phyloP scores from a whole-genome alignment of 2,797 vertebrate genomes.

The Enteromius unitaeniatus region DNA sequence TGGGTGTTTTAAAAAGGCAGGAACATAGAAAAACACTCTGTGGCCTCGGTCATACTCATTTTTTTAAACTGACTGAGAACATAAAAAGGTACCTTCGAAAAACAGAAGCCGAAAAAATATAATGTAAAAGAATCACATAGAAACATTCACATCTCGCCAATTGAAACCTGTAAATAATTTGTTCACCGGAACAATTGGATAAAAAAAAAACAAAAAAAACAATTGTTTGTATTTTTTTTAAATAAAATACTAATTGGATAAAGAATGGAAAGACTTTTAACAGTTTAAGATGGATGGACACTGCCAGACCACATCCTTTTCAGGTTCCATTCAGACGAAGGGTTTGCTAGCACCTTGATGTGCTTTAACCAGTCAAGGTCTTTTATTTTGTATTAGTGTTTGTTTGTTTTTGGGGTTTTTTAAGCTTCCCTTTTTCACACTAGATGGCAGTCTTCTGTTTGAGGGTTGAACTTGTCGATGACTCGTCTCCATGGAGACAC shows the following conservation, averaged over 20 bases:
- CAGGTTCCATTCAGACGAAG: slow-evolving; percentile 30
- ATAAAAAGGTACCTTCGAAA: slow-evolving; percentile 62
- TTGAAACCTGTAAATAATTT: slow-evolving; percentile 74
- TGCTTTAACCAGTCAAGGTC: slow-evolving; percentile 67
- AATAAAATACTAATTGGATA: slow-evolving; percentile 65
- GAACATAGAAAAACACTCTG: slow-evolving; percentile 74
- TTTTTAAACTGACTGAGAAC: slow-evolving; percentile 61
- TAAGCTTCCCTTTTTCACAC: slow-evolving; percentile 70
- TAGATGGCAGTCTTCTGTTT: slow-evolving; percentile 65
- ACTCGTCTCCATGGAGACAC: slow-evolving; percentile 26
- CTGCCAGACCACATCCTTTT: slow-evolving; percentile 71
- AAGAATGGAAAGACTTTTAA: slow-evolving; percentile 62
- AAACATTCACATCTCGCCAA: slow-evolving; percentile 63
- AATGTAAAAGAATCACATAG: slow-evolving; percentile 31
- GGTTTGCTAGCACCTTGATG: slow-evolving; percentile 35
- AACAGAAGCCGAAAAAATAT: slow-evolving; percentile 69
- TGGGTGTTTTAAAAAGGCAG: slow-evolving; percentile 73
- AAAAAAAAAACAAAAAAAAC: slow-evolving; percentile 24
- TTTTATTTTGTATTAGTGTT: slow-evolving; percentile 54
- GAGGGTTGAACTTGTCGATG: neutral
- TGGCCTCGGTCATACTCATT: slow-evolving; percentile 66
- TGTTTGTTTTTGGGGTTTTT: too few relatives aligned
- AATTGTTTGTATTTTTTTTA: slow-evolving; percentile 80
- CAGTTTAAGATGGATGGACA: slow-evolving; percentile 58
- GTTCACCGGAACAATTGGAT: slow-evolving; percentile 57